phyloP scores from a whole-genome alignment of 2,888 invertebrate species.

The Mayetiola destructor region DNA sequence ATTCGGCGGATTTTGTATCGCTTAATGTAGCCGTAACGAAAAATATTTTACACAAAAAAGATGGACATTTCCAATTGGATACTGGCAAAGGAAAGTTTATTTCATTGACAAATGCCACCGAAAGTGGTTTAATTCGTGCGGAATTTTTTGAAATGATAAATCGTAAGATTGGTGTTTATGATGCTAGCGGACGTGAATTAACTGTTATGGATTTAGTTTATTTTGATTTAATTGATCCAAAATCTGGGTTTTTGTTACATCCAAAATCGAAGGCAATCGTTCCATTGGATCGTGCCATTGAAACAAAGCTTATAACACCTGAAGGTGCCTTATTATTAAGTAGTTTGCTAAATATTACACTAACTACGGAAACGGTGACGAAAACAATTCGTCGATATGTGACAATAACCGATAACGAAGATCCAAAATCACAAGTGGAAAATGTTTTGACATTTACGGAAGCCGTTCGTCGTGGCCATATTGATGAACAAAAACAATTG shows the following conservation, averaged over 20 bases:
- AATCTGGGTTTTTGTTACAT: constrained; percentile 72
- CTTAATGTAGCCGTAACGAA: constrained; percentile 68
- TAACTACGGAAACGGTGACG: constrained; percentile 76
- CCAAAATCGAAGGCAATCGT: constrained; percentile 53
- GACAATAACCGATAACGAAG: constrained; percentile 53
- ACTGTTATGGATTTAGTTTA: constrained; percentile 80
- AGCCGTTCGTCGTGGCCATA: constrained; percentile 60
- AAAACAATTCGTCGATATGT: constrained; percentile 71
- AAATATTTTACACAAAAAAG: constrained; percentile 51
- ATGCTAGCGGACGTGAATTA: constrained; percentile 51
- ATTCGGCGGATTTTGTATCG: constrained; percentile 62
- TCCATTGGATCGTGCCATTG: constrained; percentile 74
- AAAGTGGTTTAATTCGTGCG: constrained; percentile 62
- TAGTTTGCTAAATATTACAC: constrained; percentile 72
- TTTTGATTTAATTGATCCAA: constrained; percentile 72
- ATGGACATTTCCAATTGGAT: constrained; percentile 51
- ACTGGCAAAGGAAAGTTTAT: constrained; percentile 63
- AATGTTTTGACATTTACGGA: constrained; percentile 56
- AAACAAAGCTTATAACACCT: constrained; percentile 67
- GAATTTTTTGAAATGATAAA: constrained; percentile 76
- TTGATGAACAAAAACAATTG: constrained; percentile 62
- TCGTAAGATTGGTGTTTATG: constrained; percentile 60
- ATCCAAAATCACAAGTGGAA: constrained; percentile 21
- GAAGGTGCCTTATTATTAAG: constrained; percentile 76
- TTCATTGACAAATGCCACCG: constrained; percentile 64